phyloP scores from a whole-genome alignment of 2,888 invertebrate genomes.

The Spicauda simplicius region DNA sequence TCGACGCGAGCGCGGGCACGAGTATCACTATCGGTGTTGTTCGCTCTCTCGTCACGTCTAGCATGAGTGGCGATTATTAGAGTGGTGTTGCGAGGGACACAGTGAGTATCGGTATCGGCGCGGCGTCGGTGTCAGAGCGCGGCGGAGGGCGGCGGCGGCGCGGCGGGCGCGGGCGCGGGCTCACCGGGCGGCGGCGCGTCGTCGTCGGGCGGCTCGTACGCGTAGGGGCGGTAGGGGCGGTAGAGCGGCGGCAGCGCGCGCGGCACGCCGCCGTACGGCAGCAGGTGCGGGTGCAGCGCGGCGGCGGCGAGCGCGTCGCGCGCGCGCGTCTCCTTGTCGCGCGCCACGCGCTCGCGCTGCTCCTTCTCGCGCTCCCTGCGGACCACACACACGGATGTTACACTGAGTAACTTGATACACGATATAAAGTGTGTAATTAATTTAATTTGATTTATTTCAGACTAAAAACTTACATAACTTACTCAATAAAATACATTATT shows the following conservation, averaged over 20 bases:
- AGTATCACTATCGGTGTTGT: no score
- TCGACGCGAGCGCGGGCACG: no score
- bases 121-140: constrained; percentile 17
- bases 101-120: no score
- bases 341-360: constrained; percentile 62
- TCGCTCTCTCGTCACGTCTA: no score
- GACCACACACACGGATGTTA: constrained; percentile 52
- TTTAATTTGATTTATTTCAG: no score
- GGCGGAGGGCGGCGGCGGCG: constrained; percentile 42
- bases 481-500: no score
- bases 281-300: constrained; percentile 53
- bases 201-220: constrained; percentile 44
- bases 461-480: no score
- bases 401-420: constrained; percentile 4
- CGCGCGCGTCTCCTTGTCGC: constrained; percentile 73
- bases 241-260: constrained; percentile 63
- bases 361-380: constrained; percentile 65
- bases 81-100: no score
- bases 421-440: no score
- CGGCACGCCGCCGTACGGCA: constrained; percentile 49
- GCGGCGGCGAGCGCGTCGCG: constrained; percentile 63
- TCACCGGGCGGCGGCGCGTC: constrained; percentile 42
- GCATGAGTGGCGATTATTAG: no score
- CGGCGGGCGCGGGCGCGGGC: constrained; percentile 39
- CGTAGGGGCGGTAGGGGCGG: constrained; percentile 66